Evolutionary conservation across 2,888 invertebrate species (phyloP), one percentile per base, ranked within the genome.

Genomic region (Spatulosminthurus flaviceps): DNA sequence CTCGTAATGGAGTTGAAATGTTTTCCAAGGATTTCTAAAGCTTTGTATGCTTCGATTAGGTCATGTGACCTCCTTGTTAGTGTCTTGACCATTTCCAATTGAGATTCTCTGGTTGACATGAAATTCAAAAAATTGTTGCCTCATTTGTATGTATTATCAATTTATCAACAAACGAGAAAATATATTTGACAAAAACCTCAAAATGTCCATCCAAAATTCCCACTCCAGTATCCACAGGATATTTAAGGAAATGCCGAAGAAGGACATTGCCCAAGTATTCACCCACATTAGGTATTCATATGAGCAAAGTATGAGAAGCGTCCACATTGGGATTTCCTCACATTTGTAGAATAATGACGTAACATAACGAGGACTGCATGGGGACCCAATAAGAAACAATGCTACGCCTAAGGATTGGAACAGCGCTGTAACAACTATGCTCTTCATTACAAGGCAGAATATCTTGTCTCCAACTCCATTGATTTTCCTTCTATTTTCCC

Each of bases 201-300:
- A 16, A 1, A 2, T 28, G 16, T 24, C 28, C 26, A 67, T 13
- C 28, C 29, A 19, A 2, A 2, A 5, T 13, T 28, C 29, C 1
- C 28, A 67, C n/a, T 67, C 67, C 19, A 67, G 1, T 22, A 67
- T 67, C 67, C 67, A 67, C 13, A 67, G 1, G 16, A 28, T 16
- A 26, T 28, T 67, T 1, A 67, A 16, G 13, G 11, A 67, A 26
- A 24, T 29, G 28, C 28, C 26, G 28, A 67, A 67, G 28, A 67
- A 29, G 4, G 19, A 26, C 28, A 67, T 26, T 4, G 67, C 67
- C 67, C 67, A 67, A 26, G 28, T 0, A 7, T 67, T n/a, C 1
- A 67, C 28, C 67, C 67, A 67, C 24, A 67, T 24, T 5, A 67
- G 0, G 67, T 67, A 67, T n/a, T 67, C 67, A 29, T 26, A 26